phyloP scores from a whole-genome alignment of 2,113 vertebrate genomes.

The Rhinolophus sinicus region DNA sequence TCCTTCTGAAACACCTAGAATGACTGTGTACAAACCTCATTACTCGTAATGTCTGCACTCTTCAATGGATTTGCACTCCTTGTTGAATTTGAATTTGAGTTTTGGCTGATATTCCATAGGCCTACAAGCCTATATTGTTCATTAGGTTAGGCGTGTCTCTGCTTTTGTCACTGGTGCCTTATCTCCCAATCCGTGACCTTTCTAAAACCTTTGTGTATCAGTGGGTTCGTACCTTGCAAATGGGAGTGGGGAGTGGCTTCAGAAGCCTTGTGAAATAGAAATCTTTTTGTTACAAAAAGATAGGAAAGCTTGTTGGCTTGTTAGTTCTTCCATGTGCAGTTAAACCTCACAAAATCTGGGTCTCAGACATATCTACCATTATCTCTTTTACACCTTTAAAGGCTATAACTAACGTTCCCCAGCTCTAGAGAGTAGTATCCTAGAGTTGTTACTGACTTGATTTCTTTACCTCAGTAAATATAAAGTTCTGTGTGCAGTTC shows the following conservation, averaged over 20 bases:
- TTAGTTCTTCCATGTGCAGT: background rate
- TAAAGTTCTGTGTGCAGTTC: background rate
- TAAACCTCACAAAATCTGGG: background rate
- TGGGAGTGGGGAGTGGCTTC: background rate
- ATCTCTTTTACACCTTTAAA: background rate
- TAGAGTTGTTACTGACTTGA: background rate
- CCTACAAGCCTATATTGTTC: background rate
- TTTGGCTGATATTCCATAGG: background rate
- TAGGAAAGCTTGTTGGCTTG: background rate
- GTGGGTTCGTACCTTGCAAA: background rate
- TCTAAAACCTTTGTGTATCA: background rate
- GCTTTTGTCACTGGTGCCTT: background rate
- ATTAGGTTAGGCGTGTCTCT: background rate
- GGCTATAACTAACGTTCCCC: background rate
- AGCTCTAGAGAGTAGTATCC: background rate
- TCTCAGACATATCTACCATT: background rate
- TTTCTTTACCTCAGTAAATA: background rate
- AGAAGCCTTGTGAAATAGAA: slow-evolving; percentile 1
- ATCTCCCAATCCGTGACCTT: background rate
- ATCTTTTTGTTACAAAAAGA: background rate
- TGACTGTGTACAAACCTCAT: background rate
- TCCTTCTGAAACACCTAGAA: background rate
- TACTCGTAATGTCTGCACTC: background rate
- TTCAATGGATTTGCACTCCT: background rate
- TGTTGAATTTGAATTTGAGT: background rate